Percentiles rank a stretch among this genome's conserved stretches.
phyloP scores from a whole-genome alignment of 2,797 vertebrate species.

The Paguma larvata region DNA sequence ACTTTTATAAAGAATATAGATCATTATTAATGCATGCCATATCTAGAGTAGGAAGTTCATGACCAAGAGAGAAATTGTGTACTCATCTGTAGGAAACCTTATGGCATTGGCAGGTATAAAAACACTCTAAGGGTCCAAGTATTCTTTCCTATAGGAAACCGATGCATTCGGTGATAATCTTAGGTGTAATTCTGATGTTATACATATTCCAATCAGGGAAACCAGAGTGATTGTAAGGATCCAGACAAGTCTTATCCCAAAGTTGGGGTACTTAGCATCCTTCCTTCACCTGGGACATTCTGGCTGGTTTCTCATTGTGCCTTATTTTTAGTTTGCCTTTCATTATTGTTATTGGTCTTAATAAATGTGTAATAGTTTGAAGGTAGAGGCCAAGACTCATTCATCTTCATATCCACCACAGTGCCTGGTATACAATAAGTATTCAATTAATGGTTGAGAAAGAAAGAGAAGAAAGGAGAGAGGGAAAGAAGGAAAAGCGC shows the following conservation, averaged over 20 bases:
- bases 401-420: background rate
- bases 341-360: background rate
- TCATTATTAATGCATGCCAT: background rate
- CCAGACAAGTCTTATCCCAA: background rate
- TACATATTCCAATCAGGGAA: background rate
- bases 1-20: background rate
- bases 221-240: background rate
- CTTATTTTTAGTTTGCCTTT: background rate
- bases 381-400: background rate
- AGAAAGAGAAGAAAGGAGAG: background rate
- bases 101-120: slow-evolving; percentile 1
- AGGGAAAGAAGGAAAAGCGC: background rate
- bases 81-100: slow-evolving; percentile 18
- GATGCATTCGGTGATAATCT: background rate
- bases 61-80: slow-evolving; percentile 5
- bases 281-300: background rate
- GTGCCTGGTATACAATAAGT: background rate
- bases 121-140: background rate
- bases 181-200: background rate
- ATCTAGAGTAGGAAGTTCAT: background rate
- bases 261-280: background rate
- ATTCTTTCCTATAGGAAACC: background rate
- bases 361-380: background rate
- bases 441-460: background rate
- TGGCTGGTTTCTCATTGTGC: background rate